phyloP scores from a whole-genome alignment of 1,140 invertebrate species.

The Plutomurus gul region DNA sequence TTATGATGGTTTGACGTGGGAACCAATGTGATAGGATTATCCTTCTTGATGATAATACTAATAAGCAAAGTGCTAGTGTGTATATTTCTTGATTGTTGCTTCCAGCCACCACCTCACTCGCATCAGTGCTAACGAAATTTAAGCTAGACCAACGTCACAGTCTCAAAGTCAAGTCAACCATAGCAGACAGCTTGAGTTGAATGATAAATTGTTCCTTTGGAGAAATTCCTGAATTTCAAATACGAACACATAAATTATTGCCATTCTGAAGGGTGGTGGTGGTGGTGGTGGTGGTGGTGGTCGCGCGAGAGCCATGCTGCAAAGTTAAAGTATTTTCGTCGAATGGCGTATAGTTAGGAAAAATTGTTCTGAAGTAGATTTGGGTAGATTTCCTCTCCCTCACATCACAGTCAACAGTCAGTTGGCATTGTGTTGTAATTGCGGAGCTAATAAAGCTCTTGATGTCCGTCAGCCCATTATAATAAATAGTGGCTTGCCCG shows the following conservation, averaged over 20 bases:
- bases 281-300: not conserved
- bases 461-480: not conserved
- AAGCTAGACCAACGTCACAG: too few relatives aligned
- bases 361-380: too few relatives aligned
- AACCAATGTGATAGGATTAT: not conserved
- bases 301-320: too few relatives aligned
- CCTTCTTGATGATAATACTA: conserved; percentile 13
- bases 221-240: not conserved
- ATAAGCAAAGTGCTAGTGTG: conserved; percentile 3
- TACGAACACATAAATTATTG: not conserved
- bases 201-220: conserved; percentile 4
- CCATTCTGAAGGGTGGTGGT: not conserved
- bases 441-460: not conserved
- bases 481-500: not conserved
- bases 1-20: conserved; percentile 26
- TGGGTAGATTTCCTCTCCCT: too few relatives aligned
- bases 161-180: not conserved
- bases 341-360: not conserved
- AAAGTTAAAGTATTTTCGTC: conserved; percentile 9
- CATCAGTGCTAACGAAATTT: not conserved
- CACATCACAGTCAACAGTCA: too few relatives aligned
- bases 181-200: conserved; percentile 8
- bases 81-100: not conserved
- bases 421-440: not conserved
- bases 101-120: not conserved